Base-by-base conservation (phyloP, 2,797 vertebrate genomes). In the Mycteria americana region DNA sequence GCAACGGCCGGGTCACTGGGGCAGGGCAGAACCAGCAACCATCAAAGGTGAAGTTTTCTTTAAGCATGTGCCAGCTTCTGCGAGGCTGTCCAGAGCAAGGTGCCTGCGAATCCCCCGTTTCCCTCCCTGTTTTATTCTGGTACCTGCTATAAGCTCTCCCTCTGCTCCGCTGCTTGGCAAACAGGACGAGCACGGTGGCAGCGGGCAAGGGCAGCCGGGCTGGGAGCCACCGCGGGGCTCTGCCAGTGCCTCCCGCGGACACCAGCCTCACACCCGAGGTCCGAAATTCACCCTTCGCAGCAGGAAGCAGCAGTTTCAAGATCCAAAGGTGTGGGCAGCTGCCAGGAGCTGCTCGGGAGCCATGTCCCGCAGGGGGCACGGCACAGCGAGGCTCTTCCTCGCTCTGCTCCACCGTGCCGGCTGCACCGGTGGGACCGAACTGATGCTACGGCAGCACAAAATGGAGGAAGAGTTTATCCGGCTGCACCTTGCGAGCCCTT, bases 331-430 rank as follows among this genome's bases (percentile, higher is more conserved):
- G 11, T 10, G 5, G 4, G 75, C 51, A 70, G 79, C n/a, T 65
- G 50, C 37, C 70, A 45, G 78, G 21, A 76, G 31, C 33, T 51
- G 68, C 43, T 31, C 1, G 2, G 57, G 75, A 94, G 37, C 31
- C 64, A 7, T 0, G 1, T 51, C 54, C 84, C n/a, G 3, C 0
- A 0, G 30, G 23, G 53, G 5, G 3, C 37, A 8, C 0, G 3
- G 76, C 77, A 12, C 74, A 33, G 51, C 0, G 1, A 67, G 62
- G 65, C 43, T 72, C 45, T 17, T 45, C 62, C 77, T 73, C 45
- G 3, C 24, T 31, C 63, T 2, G 2, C 25, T 56, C 48, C 46
- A 24, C 23, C 6, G 6, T 13, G 1, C 27, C 3, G 18, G 69
- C n/a, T 41, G 68, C 69, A 31, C 56, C 13, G 1, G 4, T 3